Conservation (phyloP, 2,888 invertebrate species). For the Reticulitermes lucifugus region DNA sequence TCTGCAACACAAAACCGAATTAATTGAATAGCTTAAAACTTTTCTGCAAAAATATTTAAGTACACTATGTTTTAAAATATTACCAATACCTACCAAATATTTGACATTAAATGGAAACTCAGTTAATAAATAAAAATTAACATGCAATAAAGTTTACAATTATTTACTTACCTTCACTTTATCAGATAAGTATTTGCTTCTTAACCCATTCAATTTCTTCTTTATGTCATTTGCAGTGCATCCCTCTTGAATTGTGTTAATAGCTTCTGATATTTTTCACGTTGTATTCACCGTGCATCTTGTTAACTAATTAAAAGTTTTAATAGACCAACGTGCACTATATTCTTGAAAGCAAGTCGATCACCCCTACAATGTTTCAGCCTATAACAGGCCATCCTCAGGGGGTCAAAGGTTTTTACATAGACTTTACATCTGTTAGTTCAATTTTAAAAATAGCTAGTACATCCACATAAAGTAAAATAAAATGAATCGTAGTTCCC, state of each 20-base stretch:
- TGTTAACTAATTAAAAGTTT: no score
- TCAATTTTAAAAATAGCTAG: no score
- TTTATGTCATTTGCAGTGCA: background rate
- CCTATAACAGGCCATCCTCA: no score
- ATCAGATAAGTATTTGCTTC: background rate
- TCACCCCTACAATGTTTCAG: no score
- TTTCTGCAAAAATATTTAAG: background rate
- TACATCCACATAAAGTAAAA: no score
- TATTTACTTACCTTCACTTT: conserved; percentile 16
- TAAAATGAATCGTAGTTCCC: no score
- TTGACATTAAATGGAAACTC: background rate
- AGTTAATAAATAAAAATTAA: background rate
- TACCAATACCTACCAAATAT: background rate
- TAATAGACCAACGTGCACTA: no score
- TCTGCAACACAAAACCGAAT: background rate
- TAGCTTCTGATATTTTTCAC: background rate
- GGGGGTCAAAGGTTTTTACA: no score
- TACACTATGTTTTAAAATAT: background rate
- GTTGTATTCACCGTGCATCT: no score
- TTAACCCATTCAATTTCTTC: conserved; percentile 13
- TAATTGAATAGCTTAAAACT: background rate
- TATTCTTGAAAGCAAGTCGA: no score
- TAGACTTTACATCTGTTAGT: no score
- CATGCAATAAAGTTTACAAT: background rate
- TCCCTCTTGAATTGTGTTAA: background rate